phyloP scores from a whole-genome alignment of 2,113 vertebrate genomes.

The Aegypius monachus region DNA sequence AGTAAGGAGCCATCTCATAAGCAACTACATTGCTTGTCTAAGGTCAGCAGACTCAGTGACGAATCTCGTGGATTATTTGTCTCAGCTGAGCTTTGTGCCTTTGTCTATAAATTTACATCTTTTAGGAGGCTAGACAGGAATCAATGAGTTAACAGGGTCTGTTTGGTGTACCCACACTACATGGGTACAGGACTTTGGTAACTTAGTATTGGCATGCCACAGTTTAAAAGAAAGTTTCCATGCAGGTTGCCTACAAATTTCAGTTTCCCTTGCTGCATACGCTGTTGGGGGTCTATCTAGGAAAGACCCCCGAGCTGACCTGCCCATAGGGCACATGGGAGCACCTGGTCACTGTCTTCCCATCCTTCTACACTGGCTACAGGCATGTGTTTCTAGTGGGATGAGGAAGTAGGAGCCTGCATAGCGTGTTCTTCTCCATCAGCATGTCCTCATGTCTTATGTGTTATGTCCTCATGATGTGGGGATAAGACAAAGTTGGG shows the following conservation, averaged over 20 bases:
- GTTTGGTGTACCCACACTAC: background rate
- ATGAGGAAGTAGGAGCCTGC: background rate
- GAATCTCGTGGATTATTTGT: background rate
- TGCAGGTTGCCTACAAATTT: background rate
- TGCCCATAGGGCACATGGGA: background rate
- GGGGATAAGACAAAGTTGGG: background rate
- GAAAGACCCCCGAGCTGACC: background rate
- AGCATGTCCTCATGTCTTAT: background rate
- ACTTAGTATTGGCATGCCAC: too few relatives aligned
- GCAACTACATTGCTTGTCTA: background rate
- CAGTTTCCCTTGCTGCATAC: background rate
- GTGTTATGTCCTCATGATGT: background rate
- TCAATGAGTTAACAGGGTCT: background rate
- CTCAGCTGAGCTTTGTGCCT: background rate
- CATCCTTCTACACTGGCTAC: background rate
- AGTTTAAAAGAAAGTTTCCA: background rate
- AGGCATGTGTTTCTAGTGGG: background rate
- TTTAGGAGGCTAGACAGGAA: background rate
- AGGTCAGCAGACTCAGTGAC: background rate
- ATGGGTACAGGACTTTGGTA: background rate
- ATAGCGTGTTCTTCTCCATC: rapidly evolving
- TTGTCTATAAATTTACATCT: background rate
- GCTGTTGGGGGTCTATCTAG: background rate
- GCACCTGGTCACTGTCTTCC: background rate
- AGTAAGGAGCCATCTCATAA: background rate